Percentiles rank a stretch among this genome's conserved stretches.
phyloP scores from a whole-genome alignment of 2,888 invertebrate species.

The Sipha maydis region DNA sequence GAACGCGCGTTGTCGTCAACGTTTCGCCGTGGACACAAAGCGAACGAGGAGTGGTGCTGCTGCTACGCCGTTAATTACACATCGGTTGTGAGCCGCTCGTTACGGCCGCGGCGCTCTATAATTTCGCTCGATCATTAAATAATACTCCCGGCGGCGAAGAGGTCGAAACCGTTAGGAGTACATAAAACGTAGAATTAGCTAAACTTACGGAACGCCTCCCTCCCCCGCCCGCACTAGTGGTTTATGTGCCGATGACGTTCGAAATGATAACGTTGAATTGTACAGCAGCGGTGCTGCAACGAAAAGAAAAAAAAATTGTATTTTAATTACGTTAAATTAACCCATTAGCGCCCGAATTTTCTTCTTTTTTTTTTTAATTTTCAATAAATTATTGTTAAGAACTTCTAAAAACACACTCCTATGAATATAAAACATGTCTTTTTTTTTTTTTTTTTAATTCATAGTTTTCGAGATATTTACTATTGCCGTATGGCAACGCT shows the following conservation, averaged over 20 bases:
- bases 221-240: too few relatives aligned
- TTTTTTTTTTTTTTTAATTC: neutral
- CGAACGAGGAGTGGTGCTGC: neutral
- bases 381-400: too few relatives aligned
- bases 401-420: too few relatives aligned
- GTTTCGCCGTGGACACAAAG: neutral
- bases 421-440: too few relatives aligned
- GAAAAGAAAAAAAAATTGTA: too few relatives aligned
- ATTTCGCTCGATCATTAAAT: slow-evolving; percentile 40
- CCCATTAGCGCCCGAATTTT: too few relatives aligned
- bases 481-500: slow-evolving; percentile 15
- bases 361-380: too few relatives aligned
- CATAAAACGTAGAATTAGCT: slow-evolving; percentile 29
- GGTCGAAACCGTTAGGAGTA: slow-evolving; percentile 40
- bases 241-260: too few relatives aligned
- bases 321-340: too few relatives aligned
- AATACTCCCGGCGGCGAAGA: slow-evolving; percentile 14
- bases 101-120: slow-evolving; percentile 11
- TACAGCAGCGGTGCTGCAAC: too few relatives aligned
- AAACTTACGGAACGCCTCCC: slow-evolving; percentile 15
- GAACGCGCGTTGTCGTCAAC: slow-evolving; percentile 4
- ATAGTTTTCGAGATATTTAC: too few relatives aligned
- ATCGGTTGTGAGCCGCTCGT: neutral
- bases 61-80: slow-evolving; percentile 16
- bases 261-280: too few relatives aligned